Conservation (phyloP, 2,113 vertebrate species). For the Xiphophorus couchianus region DNA sequence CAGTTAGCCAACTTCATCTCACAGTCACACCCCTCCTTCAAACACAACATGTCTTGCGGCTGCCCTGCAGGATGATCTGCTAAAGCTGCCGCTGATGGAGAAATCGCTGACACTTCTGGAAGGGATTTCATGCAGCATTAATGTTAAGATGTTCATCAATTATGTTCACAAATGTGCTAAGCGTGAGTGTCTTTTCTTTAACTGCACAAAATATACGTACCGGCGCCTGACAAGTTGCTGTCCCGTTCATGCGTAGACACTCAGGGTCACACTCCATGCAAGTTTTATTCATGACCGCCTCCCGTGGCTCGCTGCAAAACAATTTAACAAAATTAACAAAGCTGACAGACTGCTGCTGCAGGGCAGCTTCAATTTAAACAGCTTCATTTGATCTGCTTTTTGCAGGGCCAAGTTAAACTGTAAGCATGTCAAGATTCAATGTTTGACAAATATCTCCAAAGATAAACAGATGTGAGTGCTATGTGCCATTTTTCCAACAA, state of each 20-base stretch:
- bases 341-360: background rate
- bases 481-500: slow-evolving; percentile 36
- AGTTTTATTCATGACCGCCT: slow-evolving; percentile 77
- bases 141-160: slow-evolving; percentile 18
- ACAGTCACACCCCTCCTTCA: slow-evolving; percentile 31
- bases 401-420: slow-evolving; percentile 63
- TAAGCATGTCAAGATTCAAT: slow-evolving; percentile 60
- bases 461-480: slow-evolving; percentile 55
- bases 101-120: slow-evolving; percentile 19
- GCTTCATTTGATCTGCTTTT: slow-evolving; percentile 24
- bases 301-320: slow-evolving; percentile 81
- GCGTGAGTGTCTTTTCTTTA: background rate
- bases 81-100: slow-evolving; percentile 28
- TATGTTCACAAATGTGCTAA: background rate
- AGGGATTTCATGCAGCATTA: slow-evolving; percentile 20
- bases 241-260: slow-evolving; percentile 83
- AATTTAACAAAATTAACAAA: background rate
- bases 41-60: slow-evolving; percentile 46
- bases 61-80: slow-evolving; percentile 24
- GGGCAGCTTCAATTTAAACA: slow-evolving; percentile 33
- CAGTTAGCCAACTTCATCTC: slow-evolving; percentile 4
- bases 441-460: slow-evolving; percentile 63
- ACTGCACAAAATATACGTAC: slow-evolving; percentile 75
- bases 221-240: slow-evolving; percentile 82
- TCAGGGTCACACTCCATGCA: slow-evolving; percentile 87